phyloP scores from a whole-genome alignment of 2,888 invertebrate species.

The Taenaris catops region DNA sequence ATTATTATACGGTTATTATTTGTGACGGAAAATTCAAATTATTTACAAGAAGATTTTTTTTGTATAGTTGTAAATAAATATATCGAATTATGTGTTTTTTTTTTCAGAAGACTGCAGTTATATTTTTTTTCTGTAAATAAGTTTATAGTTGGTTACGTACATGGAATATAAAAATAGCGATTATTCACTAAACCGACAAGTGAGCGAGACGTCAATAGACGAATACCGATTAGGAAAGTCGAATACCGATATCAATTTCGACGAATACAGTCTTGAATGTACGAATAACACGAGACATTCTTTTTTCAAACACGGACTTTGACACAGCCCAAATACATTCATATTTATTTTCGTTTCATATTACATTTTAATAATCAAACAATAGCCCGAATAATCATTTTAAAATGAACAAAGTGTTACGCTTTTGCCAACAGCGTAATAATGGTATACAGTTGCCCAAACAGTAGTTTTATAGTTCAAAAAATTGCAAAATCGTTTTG shows the following conservation, averaged over 20 bases:
- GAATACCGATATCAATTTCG: slow-evolving; percentile 33
- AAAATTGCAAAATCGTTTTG: slow-evolving; percentile 36
- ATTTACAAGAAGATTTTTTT: slow-evolving; percentile 56
- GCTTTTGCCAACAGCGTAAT: slow-evolving; percentile 35
- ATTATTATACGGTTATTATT: slow-evolving; percentile 42
- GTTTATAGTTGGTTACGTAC: slow-evolving; percentile 34
- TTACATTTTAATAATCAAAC: slow-evolving; percentile 36
- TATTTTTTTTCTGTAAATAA: slow-evolving; percentile 53
- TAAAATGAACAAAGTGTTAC: slow-evolving; percentile 40
- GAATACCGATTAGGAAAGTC: slow-evolving; percentile 36
- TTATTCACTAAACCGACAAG: slow-evolving; percentile 55
- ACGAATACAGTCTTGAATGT: slow-evolving; percentile 38
- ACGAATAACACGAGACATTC: slow-evolving; percentile 66
- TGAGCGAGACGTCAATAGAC: slow-evolving; percentile 13
- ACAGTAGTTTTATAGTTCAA: slow-evolving; percentile 66
- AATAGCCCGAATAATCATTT: slow-evolving; percentile 71
- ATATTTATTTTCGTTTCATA: slow-evolving; percentile 48
- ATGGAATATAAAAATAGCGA: slow-evolving; percentile 59
- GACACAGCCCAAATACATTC: slow-evolving; percentile 62
- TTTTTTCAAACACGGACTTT: slow-evolving; percentile 45
- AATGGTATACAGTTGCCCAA: slow-evolving; percentile 59
- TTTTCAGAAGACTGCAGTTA: slow-evolving; percentile 75
- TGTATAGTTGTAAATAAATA: slow-evolving; percentile 60
- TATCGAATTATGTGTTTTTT: slow-evolving; percentile 55
- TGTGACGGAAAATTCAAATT: slow-evolving; percentile 45